Evolutionary conservation across 2,113 vertebrate species (phyloP).

Genomic region (Leptobrachium leishanense): DNA sequence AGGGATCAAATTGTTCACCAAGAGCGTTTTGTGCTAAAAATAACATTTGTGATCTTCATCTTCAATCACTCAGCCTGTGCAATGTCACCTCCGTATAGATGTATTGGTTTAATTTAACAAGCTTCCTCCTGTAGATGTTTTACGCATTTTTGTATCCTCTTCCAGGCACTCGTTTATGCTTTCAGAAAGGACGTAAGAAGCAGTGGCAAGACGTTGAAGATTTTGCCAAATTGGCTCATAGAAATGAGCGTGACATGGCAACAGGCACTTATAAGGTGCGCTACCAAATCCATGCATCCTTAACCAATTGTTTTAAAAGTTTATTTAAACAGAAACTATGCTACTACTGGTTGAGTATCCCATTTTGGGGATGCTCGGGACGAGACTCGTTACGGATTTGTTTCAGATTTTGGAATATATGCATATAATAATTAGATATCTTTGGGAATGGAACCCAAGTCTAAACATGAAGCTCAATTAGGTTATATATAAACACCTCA

Average conservation of each 20-base stretch:
- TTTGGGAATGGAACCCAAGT: too few species aligned
- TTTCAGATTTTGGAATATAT: too few species aligned
- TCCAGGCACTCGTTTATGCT: slow-evolving; percentile 89
- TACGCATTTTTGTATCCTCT: slow-evolving; percentile 6
- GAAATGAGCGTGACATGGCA: slow-evolving; percentile 76
- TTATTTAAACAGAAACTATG: not conserved
- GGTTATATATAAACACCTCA: too few species aligned
- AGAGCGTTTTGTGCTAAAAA: not conserved
- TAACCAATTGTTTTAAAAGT: too few species aligned
- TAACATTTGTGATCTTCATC: not conserved
- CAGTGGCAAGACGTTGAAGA: slow-evolving; percentile 95
- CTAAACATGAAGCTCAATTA: too few species aligned
- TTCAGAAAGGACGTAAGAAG: slow-evolving; percentile 87
- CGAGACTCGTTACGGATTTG: too few species aligned
- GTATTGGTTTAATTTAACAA: not conserved
- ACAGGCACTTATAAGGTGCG: slow-evolving; percentile 77
- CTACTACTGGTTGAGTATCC: too few species aligned
- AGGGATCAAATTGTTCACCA: not conserved
- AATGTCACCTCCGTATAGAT: not conserved
- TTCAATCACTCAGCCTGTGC: not conserved
- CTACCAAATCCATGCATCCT: slow-evolving; percentile 1
- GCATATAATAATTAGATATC: too few species aligned
- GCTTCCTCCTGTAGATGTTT: not conserved
- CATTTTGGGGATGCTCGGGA: too few species aligned
- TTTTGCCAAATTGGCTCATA: slow-evolving; percentile 77